A percentile compares a stretch with the other conserved stretches of the same genome.
Conservation (phyloP, 92 coral and sea anemone species). For the Epizoanthus illoricatus region DNA sequence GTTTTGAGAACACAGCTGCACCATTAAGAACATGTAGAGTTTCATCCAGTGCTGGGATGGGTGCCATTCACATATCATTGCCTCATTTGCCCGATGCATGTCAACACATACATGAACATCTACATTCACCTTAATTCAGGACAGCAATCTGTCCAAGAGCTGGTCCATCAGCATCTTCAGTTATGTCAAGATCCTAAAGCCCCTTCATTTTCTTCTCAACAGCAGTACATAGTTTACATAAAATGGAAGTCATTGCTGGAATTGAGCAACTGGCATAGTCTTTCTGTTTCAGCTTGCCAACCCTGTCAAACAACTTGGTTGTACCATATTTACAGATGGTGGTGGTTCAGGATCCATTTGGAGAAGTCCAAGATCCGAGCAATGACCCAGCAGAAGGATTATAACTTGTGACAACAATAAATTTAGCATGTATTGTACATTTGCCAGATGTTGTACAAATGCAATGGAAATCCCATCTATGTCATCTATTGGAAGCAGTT, state of each 20-base stretch:
- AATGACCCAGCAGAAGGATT: constrained; percentile 35
- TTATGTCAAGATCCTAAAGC: no score
- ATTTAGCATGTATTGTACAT: constrained; percentile 25
- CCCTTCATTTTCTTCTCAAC: no score
- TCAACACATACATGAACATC: neutral
- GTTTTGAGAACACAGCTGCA: constrained; percentile 4
- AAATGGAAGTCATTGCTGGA: no score
- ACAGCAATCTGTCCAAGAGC: neutral
- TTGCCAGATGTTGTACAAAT: neutral
- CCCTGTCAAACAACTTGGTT: neutral
- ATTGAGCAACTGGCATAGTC: no score
- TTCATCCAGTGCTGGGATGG: constrained; percentile 17
- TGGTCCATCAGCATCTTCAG: no score
- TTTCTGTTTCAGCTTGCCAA: neutral
- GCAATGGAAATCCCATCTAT: neutral
- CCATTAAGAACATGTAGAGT: constrained; percentile 6
- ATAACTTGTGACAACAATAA: no score
- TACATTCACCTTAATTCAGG: constrained; percentile 8
- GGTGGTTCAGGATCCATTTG: constrained; percentile 30
- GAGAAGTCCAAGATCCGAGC: constrained; percentile 42
- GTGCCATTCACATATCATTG: neutral
- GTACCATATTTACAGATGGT: neutral
- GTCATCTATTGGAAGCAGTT: no score
- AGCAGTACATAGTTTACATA: no score
- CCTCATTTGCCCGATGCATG: constrained; percentile 8